A percentile compares a stretch with the other conserved stretches of the same genome.
These are phyloP conservation scores for Sardina pilchardus DNA, from an alignment of 2,113 vertebrate genomes.

Conservation along the genomic window DNA sequence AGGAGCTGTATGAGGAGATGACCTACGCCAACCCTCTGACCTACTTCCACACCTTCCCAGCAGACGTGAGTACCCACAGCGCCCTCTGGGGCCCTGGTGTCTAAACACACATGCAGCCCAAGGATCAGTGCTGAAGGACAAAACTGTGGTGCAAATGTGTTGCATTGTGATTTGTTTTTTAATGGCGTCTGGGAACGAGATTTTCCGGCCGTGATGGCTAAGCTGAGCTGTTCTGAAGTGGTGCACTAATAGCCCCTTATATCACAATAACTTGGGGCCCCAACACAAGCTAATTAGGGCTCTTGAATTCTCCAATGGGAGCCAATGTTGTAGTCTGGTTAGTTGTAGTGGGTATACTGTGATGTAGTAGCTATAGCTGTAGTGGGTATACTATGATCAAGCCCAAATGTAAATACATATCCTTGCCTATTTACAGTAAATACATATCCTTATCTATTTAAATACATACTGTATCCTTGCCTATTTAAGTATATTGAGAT, in stretches of 20 bases:
- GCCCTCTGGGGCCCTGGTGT: neutral
- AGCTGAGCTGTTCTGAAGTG: neutral
- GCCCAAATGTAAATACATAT: too few species aligned
- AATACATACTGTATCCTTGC: too few species aligned
- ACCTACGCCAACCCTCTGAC: slow-evolving; percentile 59
- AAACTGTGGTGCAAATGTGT: neutral
- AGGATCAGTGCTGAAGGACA: neutral
- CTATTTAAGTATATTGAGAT: too few species aligned
- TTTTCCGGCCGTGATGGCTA: neutral
- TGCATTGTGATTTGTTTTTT: neutral
- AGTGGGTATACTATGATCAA: too few species aligned
- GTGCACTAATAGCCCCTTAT: neutral
- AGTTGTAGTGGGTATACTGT: too few species aligned
- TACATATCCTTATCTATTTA: too few species aligned
- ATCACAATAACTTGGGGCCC: neutral
- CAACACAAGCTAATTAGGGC: neutral
- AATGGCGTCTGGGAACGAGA: neutral
- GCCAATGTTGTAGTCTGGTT: too few species aligned
- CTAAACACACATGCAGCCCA: neutral
- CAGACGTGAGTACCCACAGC: slow-evolving; percentile 70
- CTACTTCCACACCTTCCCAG: slow-evolving; percentile 77
- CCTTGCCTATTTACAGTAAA: too few species aligned
- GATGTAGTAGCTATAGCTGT: too few species aligned
- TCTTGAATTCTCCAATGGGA: too few species aligned
- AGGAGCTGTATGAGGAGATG: slow-evolving; percentile 75